Base-by-base conservation (phyloP, 2,113 vertebrate species). In the Saguinus midas region DNA sequence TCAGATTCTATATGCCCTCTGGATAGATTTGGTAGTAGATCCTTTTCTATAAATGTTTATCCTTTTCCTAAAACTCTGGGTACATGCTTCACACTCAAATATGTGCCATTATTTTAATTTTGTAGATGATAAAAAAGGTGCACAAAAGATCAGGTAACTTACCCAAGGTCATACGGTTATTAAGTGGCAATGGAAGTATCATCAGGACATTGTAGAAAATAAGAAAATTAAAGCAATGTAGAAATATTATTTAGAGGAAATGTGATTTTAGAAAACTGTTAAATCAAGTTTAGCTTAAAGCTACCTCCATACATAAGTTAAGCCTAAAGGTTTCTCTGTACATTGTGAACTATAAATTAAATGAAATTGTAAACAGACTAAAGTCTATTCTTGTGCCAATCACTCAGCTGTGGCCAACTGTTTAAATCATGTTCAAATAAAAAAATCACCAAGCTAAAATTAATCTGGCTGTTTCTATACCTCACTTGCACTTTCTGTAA, bases 41-140 rank as follows among this genome's bases (percentile, higher is more conserved):
- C 1, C 3, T 91, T 87, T 89, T 78, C 91, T 72, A 32, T 79
- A 64, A 90, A 73, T 79, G 45, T 73, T 94, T 92, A 87, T 96
- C 13, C 16, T 84, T 52, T 82, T 14, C n/a, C 43, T 75, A 68
- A 94, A 73, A 76, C 13, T 79, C 25, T 83, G 12, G 50, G 11
- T 79, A 57, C 13, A 50, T 58, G 57, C 45, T 64, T 52, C 27
- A 43, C 12, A 27, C 16, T 86, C 32, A 91, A 58, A 37, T 87
- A 87, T 79, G 17, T 91, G 32, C 17, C 13, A 50, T 80, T 87
- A 43, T 93, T 57, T 93, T 11, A 79, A 70, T 81, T 80, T 76
- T 82, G 35, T 45, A 57, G 55, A 91, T 93, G 29, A 76, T 45
- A 70, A 94, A 87, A 91, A 13, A 87, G 5, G 4, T 78, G 95